Evolutionary conservation across 23 tunicate genomes (phyloP).

Genomic region (Ascidia mentula): DNA sequence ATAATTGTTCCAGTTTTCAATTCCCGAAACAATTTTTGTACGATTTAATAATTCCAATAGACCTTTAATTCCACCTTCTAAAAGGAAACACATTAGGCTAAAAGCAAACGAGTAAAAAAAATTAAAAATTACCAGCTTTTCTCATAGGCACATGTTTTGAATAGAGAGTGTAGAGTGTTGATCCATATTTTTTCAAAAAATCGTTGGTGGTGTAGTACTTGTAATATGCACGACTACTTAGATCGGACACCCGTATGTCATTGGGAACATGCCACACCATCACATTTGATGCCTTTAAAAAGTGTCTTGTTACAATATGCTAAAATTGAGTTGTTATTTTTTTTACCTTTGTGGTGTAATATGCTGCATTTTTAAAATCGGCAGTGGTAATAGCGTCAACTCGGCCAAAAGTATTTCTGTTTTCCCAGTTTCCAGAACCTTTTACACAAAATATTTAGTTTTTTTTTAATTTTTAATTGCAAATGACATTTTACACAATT

Average conservation of each 20-base stretch:
- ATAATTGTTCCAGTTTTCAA: conserved; percentile 18
- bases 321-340: not conserved
- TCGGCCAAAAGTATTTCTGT: conserved; percentile 34
- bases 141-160: conserved; percentile 18
- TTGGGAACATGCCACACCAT: conserved; percentile 72
- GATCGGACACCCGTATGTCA: not conserved
- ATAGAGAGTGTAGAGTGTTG: conserved; percentile 34
- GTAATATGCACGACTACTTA: conserved; percentile 25
- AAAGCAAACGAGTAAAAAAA: not conserved
- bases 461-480: no score
- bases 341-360: conserved; percentile 14
- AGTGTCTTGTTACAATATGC: not conserved
- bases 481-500: no score
- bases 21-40: not conserved
- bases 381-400: conserved; percentile 33
- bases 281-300: conserved; percentile 31
- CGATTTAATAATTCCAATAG: not conserved
- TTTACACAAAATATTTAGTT: not conserved
- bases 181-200: conserved; percentile 51
- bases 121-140: conserved; percentile 16
- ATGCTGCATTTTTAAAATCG: conserved; percentile 50
- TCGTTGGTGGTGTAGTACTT: conserved; percentile 58
- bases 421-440: conserved; percentile 49
- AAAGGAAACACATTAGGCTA: not conserved
- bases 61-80: conserved; percentile 1